phyloP scores from a whole-genome alignment of 1,140 invertebrate species.

The Drosophila mayri region DNA sequence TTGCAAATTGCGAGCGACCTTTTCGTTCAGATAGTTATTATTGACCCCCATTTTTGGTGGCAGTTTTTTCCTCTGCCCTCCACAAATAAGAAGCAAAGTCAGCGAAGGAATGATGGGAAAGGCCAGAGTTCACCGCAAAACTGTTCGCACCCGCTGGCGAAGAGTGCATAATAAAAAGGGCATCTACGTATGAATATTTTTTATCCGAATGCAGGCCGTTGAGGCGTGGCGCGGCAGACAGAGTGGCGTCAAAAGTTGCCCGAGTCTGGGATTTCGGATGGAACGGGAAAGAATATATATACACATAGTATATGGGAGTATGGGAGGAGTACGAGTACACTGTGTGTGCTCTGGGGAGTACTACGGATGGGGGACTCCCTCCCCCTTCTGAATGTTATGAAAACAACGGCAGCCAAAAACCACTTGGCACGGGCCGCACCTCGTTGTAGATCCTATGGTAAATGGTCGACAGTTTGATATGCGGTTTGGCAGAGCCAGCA shows the following conservation, averaged over 20 bases:
- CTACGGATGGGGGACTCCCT: not conserved
- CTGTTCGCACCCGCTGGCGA: conserved; percentile 32
- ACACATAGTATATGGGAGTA: not conserved
- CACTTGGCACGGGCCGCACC: conserved; percentile 77
- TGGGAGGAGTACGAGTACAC: not conserved
- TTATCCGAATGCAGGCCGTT: conserved; percentile 68
- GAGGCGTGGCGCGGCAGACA: conserved; percentile 79
- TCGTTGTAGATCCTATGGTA: conserved; percentile 72
- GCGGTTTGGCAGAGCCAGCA: conserved; percentile 79
- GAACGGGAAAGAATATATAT: not conserved
- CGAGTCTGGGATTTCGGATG: conserved; percentile 10
- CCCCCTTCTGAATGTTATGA: conserved; percentile 59
- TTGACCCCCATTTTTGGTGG: conserved; percentile 42
- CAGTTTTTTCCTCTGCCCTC: conserved; percentile 13
- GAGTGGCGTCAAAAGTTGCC: conserved; percentile 75
- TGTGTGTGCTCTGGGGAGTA: conserved; percentile 14
- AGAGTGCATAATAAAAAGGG: conserved; percentile 62
- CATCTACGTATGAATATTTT: conserved; percentile 75
- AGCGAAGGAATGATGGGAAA: not conserved
- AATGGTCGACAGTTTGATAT: conserved; percentile 83
- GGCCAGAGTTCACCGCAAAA: conserved; percentile 36
- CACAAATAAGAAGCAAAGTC: not conserved
- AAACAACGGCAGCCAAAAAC: conserved; percentile 81
- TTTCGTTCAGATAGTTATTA: conserved; percentile 28
- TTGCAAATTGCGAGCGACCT: conserved; percentile 21